Percentiles rank a stretch among this genome's conserved stretches.
Conservation (phyloP, 92 coral and sea anemone species). For the Umimayanthus chanpuru region DNA sequence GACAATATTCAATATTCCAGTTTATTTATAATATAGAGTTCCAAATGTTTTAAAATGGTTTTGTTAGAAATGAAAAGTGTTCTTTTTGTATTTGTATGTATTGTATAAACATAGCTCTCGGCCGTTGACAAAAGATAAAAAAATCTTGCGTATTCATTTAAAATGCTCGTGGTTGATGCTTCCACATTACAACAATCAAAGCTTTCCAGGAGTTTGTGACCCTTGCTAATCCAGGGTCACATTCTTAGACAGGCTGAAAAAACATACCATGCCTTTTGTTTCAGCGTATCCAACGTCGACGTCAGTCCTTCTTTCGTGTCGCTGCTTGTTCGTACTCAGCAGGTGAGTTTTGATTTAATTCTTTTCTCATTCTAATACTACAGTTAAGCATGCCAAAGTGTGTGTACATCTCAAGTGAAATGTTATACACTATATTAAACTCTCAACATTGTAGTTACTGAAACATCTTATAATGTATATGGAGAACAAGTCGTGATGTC, state of each 20-base stretch:
- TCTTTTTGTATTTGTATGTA: no score
- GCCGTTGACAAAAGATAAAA: no score
- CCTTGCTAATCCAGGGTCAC: constrained; percentile 5
- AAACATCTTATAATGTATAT: no score
- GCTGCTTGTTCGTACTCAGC: neutral
- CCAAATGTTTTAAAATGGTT: neutral
- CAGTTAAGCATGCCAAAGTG: neutral
- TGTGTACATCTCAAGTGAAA: neutral
- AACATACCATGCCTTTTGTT: neutral
- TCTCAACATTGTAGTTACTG: neutral
- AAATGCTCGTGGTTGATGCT: neutral
- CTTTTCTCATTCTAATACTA: neutral
- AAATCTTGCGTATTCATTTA: neutral
- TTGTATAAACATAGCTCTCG: neutral
- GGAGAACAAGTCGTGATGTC: neutral
- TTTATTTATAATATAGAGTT: no score
- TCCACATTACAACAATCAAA: neutral
- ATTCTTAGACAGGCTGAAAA: constrained; percentile 19
- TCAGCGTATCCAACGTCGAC: neutral
- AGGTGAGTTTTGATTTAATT: neutral
- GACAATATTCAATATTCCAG: neutral
- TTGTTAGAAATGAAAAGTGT: neutral
- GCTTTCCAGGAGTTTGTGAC: neutral
- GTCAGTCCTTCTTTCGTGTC: neutral
- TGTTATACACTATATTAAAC: neutral